phyloP scores from a whole-genome alignment of 1,140 invertebrate genomes.

The Phymastichus coffea region DNA sequence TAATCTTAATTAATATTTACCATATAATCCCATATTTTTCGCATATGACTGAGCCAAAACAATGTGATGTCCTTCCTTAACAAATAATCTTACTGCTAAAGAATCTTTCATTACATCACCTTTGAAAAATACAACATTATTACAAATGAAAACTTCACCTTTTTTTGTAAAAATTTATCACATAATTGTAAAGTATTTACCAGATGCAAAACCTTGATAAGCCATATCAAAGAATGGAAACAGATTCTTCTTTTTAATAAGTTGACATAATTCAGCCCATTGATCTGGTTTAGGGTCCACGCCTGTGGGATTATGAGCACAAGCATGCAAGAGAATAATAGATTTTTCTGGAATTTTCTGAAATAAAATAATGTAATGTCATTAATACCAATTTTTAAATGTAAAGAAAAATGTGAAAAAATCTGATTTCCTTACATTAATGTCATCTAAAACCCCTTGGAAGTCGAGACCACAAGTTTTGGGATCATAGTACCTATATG shows the following conservation, averaged over 20 bases:
- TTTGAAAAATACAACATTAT: constrained; percentile 41
- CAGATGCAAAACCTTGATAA: constrained; percentile 95
- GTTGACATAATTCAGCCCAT: constrained; percentile 77
- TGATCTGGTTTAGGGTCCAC: constrained; percentile 92
- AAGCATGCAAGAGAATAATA: constrained; percentile 93
- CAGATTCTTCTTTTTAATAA: constrained; percentile 81
- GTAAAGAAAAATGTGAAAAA: constrained; percentile 7
- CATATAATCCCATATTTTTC: constrained; percentile 97
- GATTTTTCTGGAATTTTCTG: constrained; percentile 93
- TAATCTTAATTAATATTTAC: constrained; percentile 51
- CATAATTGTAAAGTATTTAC: constrained; percentile 40
- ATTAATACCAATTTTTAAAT: constrained; percentile 7
- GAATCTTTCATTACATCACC: constrained; percentile 89
- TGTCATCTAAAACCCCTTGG: constrained; percentile 86
- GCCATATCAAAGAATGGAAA: constrained; percentile 99
- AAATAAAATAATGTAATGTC: constrained; percentile 41
- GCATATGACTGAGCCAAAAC: constrained; percentile 94
- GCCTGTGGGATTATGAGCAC: constrained; percentile 99
- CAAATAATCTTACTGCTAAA: constrained; percentile 84
- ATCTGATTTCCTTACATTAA: constrained; percentile 67
- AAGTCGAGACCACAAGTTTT: constrained; percentile 96
- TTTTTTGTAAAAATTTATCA: background rate
- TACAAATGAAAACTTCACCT: background rate
- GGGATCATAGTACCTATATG: constrained; percentile 95
- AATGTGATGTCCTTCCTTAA: constrained; percentile 91